Evolutionary conservation across 2,797 vertebrate species (phyloP), one percentile per base, ranked within the genome.

Genomic region (Garrulus glandarius): DNA sequence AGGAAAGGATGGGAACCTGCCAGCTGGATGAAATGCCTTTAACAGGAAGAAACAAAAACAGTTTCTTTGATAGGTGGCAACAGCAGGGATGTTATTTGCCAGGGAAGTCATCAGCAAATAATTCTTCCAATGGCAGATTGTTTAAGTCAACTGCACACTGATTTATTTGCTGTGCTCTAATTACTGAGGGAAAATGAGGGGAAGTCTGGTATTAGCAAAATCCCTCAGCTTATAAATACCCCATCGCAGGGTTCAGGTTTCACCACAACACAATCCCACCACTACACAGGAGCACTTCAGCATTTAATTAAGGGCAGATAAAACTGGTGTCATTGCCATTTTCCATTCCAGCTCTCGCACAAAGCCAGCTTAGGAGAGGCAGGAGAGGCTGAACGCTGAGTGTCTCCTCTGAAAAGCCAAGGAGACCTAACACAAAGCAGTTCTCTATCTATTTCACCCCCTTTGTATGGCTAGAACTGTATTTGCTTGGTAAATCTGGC

Each of bases 271-370:
- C 81, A 50, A 22, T 64, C 91, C 79, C 93, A 9, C 81, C 77
- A 37, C 85, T 72, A 59, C 69, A 88, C 78, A n/a, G 1, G 4
- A 93, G 95, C 94, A 89, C 94, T 92, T 74, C 92, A 89, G 96
- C 68, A 61, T 95, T 95, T 95, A 84, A 97, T 97, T 96, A 96
- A 96, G 92, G 95, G 95, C 75, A 97, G 95, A 96, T 93, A 95
- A 96, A 95, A 91, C 49, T 20, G 50, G 27, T 92, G 29, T 90
- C 88, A 84, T 70, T 68, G 90, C 87, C 24, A 5, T 88, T 96
- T 90, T 86, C 96, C 93, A 74, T 84, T 59, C 64, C 9, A 13
- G 70, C 92, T 93, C 84, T 89, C 9, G 0, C 60, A 69, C 63
- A 55, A 46, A 92, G 89, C 86, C 3, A 0, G 75, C 84, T 96